Percentiles rank a stretch among this genome's conserved stretches.
Evolutionary conservation across 2,797 vertebrate species (phyloP).

Genomic region (Pelobates cultripes): DNA sequence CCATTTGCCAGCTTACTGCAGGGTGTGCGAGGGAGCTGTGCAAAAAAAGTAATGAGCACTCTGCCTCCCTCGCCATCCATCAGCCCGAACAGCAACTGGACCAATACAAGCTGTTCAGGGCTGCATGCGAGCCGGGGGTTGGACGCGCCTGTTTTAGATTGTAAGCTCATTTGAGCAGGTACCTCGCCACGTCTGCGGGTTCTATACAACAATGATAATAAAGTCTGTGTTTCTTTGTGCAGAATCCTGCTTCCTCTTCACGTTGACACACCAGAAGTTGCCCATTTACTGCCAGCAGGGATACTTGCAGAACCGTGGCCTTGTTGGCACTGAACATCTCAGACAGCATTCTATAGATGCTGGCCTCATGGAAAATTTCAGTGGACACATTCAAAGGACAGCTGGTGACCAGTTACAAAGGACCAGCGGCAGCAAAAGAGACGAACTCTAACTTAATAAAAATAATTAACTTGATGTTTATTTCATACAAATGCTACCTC

Average conservation of each 20-base stretch:
- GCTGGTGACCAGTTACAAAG: constrained; percentile 50
- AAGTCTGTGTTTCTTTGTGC: background rate
- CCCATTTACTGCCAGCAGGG: constrained; percentile 89
- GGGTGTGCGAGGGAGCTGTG: no score
- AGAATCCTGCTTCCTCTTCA: constrained; percentile 91
- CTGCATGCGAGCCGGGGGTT: no score
- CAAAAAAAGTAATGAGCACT: no score
- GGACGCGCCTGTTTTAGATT: no score
- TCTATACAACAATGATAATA: no score
- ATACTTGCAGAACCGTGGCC: constrained; percentile 80
- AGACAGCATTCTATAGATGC: constrained; percentile 62
- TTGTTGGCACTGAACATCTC: constrained; percentile 67
- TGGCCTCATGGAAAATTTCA: constrained; percentile 61
- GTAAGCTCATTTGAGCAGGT: no score
- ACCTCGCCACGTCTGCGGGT: no score
- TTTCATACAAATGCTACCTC: background rate
- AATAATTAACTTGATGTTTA: background rate
- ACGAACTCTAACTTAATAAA: constrained; percentile 74
- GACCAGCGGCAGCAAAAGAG: constrained; percentile 66
- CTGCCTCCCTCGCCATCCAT: no score
- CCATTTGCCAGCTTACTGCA: no score
- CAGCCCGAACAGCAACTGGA: no score
- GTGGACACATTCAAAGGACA: constrained; percentile 30
- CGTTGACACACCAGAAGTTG: constrained; percentile 82
- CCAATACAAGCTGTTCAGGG: no score